Conservation (phyloP, 2,797 vertebrate genomes). For the Sebastes alutus region DNA sequence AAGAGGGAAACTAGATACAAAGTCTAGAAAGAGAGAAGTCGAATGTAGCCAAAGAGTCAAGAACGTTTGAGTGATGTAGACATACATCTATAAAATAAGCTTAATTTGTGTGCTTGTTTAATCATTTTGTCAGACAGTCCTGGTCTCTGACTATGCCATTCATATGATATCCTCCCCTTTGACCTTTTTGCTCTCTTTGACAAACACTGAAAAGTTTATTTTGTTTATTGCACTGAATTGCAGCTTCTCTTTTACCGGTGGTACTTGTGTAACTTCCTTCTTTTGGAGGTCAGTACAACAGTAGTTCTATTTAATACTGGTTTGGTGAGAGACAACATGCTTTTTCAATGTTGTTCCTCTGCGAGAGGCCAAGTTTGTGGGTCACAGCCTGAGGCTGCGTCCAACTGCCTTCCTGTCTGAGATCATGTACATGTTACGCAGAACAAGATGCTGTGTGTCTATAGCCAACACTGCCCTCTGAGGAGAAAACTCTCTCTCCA, state of each 20-base stretch:
- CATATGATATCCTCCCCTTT: conserved; percentile 5
- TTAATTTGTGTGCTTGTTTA: neutral
- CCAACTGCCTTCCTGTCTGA: conserved; percentile 65
- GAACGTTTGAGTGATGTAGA: neutral
- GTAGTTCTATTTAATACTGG: conserved; percentile 52
- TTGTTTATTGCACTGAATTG: conserved; percentile 33
- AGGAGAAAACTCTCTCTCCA: conserved; percentile 6
- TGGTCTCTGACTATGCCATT: neutral
- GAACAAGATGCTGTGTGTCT: conserved; percentile 40
- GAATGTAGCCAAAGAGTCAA: neutral
- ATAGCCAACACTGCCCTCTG: conserved; percentile 7
- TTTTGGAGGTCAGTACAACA: conserved; percentile 56
- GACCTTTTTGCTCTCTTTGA: conserved; percentile 2
- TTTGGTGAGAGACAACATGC: conserved; percentile 12
- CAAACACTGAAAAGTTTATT: conserved; percentile 34
- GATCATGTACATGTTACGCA: conserved; percentile 50
- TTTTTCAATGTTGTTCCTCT: conserved; percentile 54
- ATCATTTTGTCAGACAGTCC: neutral
- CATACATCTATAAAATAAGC: neutral
- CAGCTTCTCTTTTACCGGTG: conserved; percentile 50
- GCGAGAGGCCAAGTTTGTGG: conserved; percentile 46
- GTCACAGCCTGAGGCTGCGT: conserved; percentile 46
- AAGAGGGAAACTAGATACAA: neutral
- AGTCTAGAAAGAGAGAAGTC: neutral
- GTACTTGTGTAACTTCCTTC: conserved; percentile 69